These are phyloP conservation scores for Nyctereutes procyonoides DNA, from an alignment of 2,113 vertebrate genomes.

Conservation along the genomic window DNA sequence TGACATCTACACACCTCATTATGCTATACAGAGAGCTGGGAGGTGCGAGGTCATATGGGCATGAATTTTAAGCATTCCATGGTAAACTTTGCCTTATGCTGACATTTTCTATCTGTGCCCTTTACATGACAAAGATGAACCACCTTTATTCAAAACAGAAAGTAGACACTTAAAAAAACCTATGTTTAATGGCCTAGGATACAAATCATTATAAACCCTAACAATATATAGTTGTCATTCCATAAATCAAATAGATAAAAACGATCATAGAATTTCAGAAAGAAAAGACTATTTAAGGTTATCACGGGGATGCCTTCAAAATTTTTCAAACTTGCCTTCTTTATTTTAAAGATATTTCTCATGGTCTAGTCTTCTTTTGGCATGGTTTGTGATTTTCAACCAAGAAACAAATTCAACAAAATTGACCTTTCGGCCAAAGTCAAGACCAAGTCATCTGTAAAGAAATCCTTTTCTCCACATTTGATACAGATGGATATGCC, in stretches of 20 bases:
- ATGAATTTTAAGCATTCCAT: neutral
- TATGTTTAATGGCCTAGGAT: neutral
- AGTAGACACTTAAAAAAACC: neutral
- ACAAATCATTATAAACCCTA: conserved; percentile 13
- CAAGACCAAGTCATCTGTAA: neutral
- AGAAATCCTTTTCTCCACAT: neutral
- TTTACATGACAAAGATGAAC: neutral
- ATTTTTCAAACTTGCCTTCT: neutral
- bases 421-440: neutral
- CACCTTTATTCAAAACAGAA: neutral
- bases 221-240: neutral
- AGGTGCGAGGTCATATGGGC: rapidly evolving
- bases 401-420: neutral
- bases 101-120: neutral
- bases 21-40: neutral
- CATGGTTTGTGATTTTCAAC: neutral
- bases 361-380: neutral
- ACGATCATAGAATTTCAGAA: neutral
- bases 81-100: neutral
- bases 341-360: neutral
- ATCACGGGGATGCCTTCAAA: neutral
- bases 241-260: neutral
- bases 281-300: neutral
- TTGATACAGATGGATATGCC: neutral
- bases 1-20: neutral